These are phyloP conservation scores for Ctenicera cuprea DNA, from an alignment of 2,888 invertebrate species.

Conservation along the genomic window DNA sequence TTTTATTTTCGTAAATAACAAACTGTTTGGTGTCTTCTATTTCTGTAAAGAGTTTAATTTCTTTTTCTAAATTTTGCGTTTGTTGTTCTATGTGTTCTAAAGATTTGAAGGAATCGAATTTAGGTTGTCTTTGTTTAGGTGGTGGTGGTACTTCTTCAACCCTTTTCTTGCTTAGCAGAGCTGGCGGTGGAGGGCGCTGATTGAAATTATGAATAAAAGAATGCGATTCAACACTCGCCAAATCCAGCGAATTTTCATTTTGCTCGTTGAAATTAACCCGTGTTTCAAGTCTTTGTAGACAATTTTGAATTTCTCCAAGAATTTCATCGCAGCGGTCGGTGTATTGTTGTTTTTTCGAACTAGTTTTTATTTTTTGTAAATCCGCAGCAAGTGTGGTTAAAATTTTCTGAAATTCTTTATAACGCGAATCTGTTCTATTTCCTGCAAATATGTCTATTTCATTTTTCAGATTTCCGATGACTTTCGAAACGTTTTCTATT, in stretches of 20 bases:
- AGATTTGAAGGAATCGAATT: slow-evolving; percentile 4
- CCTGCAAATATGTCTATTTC: slow-evolving; percentile 53
- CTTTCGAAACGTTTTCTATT: neutral
- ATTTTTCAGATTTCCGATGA: slow-evolving; percentile 4
- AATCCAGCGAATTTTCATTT: slow-evolving; percentile 57
- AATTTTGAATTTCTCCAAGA: slow-evolving; percentile 48
- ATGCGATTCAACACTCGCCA: slow-evolving; percentile 60
- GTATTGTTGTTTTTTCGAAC: slow-evolving; percentile 45
- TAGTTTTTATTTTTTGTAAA: slow-evolving; percentile 45
- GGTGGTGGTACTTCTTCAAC: neutral
- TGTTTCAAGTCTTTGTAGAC: slow-evolving; percentile 52
- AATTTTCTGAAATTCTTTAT: slow-evolving; percentile 50
- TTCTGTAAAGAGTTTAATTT: slow-evolving; percentile 53
- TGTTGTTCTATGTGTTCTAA: slow-evolving; percentile 53
- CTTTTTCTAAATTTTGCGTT: slow-evolving; percentile 51
- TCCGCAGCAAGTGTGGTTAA: slow-evolving; percentile 46
- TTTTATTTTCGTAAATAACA: slow-evolving; percentile 56
- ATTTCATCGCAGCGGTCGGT: slow-evolving; percentile 44
- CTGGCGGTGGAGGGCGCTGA: neutral
- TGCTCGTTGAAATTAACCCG: slow-evolving; percentile 46
- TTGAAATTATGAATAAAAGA: slow-evolving; percentile 55
- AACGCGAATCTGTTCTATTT: slow-evolving; percentile 42
- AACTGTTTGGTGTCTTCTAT: slow-evolving; percentile 55
- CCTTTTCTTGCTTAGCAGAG: neutral
- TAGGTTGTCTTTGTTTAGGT: neutral